Evolutionary conservation across 2,113 vertebrate species (phyloP).

Genomic region (Gymnocephalus cernua): DNA sequence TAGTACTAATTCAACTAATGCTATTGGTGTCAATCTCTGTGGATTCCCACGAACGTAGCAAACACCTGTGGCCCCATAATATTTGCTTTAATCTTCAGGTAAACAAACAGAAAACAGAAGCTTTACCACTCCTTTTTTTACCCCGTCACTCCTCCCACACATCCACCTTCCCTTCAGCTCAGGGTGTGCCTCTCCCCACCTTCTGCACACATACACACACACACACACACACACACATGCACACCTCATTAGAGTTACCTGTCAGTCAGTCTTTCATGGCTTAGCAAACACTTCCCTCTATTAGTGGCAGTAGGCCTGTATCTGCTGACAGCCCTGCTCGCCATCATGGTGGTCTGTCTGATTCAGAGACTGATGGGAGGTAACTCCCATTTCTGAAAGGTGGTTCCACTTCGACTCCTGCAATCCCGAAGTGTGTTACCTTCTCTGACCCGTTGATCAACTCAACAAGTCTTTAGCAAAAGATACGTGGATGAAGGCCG

Average conservation of each 20-base stretch:
- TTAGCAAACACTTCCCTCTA: slow-evolving; percentile 66
- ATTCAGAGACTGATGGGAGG: background rate
- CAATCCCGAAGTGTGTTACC: background rate
- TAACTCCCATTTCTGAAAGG: background rate
- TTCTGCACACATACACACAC: slow-evolving; percentile 5
- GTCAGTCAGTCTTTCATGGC: slow-evolving; percentile 73
- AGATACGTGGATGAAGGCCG: background rate
- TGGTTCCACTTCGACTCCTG: background rate
- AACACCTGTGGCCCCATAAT: background rate
- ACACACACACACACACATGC: background rate
- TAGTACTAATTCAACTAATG: background rate
- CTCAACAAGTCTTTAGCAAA: background rate
- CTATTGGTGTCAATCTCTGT: background rate
- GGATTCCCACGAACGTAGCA: background rate
- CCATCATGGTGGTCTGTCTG: slow-evolving; percentile 47
- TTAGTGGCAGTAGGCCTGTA: background rate
- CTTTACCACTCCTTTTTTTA: background rate
- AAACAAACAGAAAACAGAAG: background rate
- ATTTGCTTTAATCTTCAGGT: too few relatives aligned
- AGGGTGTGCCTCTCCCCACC: slow-evolving; percentile 27
- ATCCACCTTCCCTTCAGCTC: slow-evolving; percentile 25
- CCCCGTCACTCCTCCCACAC: background rate
- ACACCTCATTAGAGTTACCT: slow-evolving; percentile 69
- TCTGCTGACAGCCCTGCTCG: slow-evolving; percentile 18
- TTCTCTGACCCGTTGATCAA: background rate